Evolutionary conservation across 2,888 invertebrate species (phyloP), one percentile per base, ranked within the genome.

Genomic region (Thera britannica): DNA sequence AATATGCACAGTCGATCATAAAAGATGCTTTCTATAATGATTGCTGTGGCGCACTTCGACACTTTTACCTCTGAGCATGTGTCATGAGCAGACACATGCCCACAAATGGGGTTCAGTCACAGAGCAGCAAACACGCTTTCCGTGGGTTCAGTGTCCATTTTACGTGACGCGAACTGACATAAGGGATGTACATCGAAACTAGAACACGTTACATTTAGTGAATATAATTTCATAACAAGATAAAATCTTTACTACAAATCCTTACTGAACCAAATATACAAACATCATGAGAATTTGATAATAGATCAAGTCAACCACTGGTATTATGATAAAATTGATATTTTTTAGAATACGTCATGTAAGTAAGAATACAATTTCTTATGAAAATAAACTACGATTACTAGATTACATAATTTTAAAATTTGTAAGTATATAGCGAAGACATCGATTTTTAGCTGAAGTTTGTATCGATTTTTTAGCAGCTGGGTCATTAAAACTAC

Each of bases 361-460:
- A 67, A 58, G 23, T 23, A 69, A 75, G 73, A 73, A 75, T 72
- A 72, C 58, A 71, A 51, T 70, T 72, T 65, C 67, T 67, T 60
- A 64, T 48, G 54, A 58, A 55, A 62, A 62, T 59, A 57, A 34
- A n/a, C 41, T 57, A 57, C 56, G n/a, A 44, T 12, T 57, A 67
- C 48, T 38, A 8, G 9, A 52, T 8, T 58, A 49, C 23, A 38
- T 23, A n/a, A 56, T 2, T 60, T 38, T 51, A 11, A 56, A 46
- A 49, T 35, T 61, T 68, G 23, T 23, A 23, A 49, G 12, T 58
- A 67, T 48, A 67, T 12, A 44, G 56, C 44, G 64, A 70, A 70
- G 67, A 70, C 67, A 56, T 67, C n/a, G 65, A 65, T 66, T 65
- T 58, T 66, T 46, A 35, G 59, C 8, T 49, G 60, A 41, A 23